Evolutionary conservation across 2,113 vertebrate genomes (phyloP).

Genomic region (Lophius piscatorius): DNA sequence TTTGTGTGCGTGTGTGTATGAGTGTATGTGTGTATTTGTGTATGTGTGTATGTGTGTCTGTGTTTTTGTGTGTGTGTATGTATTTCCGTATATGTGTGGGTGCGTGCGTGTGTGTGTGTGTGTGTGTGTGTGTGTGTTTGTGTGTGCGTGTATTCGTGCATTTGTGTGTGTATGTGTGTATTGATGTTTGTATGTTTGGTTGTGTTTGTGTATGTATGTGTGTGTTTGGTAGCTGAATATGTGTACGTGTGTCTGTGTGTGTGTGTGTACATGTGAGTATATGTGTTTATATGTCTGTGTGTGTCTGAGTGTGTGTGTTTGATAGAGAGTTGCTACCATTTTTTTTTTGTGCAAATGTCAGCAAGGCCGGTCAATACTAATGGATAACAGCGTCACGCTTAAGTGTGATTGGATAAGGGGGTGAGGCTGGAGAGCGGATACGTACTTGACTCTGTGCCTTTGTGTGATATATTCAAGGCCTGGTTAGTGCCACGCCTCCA

Average conservation of each 20-base stretch:
- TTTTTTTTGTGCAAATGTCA: conserved; percentile 63
- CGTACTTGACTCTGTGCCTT: neutral
- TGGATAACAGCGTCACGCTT: conserved; percentile 52
- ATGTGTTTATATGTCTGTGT: conserved; percentile 1
- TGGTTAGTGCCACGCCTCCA: conserved; percentile 12
- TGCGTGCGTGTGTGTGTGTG: conserved; percentile 6
- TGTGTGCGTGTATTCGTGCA: neutral
- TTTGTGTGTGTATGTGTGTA: neutral
- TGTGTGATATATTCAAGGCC: conserved; percentile 7
- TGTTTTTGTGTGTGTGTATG: conserved; percentile 5
- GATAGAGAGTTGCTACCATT: neutral
- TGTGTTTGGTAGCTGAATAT: neutral
- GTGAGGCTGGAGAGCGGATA: conserved; percentile 10
- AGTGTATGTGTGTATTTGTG: neutral
- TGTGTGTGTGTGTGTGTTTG: too few species aligned
- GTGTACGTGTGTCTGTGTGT: conserved; percentile 1
- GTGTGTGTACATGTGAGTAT: neutral
- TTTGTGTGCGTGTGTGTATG: too few species aligned
- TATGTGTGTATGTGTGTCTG: neutral
- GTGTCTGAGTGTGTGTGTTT: neutral
- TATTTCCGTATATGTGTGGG: neutral
- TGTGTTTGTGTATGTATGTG: neutral
- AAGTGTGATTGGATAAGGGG: conserved; percentile 70
- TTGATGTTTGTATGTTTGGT: neutral
- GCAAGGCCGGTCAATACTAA: conserved; percentile 64